Evolutionary conservation across 1,140 invertebrate genomes (phyloP).

Genomic region (Megathymus violae): DNA sequence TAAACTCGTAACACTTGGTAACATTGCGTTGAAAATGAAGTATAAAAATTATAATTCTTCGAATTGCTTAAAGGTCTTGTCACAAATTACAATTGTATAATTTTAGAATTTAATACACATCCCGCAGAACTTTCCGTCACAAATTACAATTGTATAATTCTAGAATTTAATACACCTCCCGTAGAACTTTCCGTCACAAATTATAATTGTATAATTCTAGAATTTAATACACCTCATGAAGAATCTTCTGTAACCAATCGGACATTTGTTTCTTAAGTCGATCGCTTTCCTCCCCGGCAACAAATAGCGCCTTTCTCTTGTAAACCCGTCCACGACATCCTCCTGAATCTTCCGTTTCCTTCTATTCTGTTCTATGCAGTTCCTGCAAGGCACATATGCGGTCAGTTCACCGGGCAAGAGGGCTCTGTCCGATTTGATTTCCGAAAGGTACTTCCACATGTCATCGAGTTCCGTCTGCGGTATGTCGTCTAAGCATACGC

Average conservation of each 20-base stretch:
- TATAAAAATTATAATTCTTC: too few species aligned
- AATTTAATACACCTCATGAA: slow-evolving; percentile 33
- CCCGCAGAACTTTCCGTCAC: too few species aligned
- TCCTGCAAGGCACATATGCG: slow-evolving; percentile 40
- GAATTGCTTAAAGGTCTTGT: too few species aligned
- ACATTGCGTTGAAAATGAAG: too few species aligned
- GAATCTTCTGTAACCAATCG: slow-evolving; percentile 23
- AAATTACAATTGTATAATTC: too few species aligned
- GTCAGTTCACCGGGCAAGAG: slow-evolving; percentile 46
- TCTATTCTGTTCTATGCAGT: slow-evolving; percentile 50
- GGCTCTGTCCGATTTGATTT: neutral
- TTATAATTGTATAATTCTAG: too few species aligned
- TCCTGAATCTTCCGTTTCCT: slow-evolving; percentile 42
- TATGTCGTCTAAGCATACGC: slow-evolving; percentile 38
- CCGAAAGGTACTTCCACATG: slow-evolving; percentile 41
- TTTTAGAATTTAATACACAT: too few species aligned
- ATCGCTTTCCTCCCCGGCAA: slow-evolving; percentile 1
- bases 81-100: too few species aligned
- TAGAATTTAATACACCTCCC: too few species aligned
- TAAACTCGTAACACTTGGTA: too few species aligned
- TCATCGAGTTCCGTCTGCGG: slow-evolving; percentile 27
- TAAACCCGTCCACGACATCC: neutral
- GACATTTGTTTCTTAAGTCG: slow-evolving; percentile 37
- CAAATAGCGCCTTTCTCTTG: neutral
- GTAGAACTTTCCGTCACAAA: too few species aligned